Percentiles rank a stretch among this genome's conserved stretches.
Conservation (phyloP, 2,797 vertebrate genomes). For the Gymnodraco acuticeps region DNA sequence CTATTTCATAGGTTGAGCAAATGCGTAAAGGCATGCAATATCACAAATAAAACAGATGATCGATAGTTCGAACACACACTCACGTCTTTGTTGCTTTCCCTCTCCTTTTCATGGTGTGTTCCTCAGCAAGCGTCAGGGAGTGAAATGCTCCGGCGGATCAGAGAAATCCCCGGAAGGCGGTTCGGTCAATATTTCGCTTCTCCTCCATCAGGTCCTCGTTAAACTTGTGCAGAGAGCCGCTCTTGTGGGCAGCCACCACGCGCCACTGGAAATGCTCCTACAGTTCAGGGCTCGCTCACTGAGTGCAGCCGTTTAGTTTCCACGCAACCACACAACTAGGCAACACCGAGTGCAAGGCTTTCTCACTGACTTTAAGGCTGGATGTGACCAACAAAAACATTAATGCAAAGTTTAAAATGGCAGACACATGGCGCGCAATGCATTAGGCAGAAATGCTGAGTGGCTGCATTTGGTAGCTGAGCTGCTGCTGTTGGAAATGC, state of each 20-base stretch:
- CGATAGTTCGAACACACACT: constrained; percentile 45
- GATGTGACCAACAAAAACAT: background rate
- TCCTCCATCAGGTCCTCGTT: constrained; percentile 48
- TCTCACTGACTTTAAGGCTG: constrained; percentile 27
- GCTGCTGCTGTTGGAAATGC: background rate
- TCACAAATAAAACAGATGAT: constrained; percentile 6
- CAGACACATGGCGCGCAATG: constrained; percentile 22
- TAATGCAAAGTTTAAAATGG: constrained; percentile 35
- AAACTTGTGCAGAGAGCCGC: constrained; percentile 57
- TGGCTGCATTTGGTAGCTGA: background rate
- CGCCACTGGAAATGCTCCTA: constrained; percentile 59
- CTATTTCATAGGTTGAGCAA: background rate
- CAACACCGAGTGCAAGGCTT: constrained; percentile 41
- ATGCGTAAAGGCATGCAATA: background rate
- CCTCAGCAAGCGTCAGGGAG: constrained; percentile 15
- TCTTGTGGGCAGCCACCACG: constrained; percentile 27
- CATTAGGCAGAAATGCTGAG: constrained; percentile 9
- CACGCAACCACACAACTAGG: constrained; percentile 80
- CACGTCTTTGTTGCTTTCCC: constrained; percentile 64
- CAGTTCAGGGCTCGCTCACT: constrained; percentile 43
- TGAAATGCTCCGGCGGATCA: constrained; percentile 21
- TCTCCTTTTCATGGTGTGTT: constrained; percentile 61
- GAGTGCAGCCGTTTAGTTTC: constrained; percentile 75
- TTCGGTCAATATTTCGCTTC: background rate
- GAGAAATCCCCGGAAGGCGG: background rate